phyloP scores from a whole-genome alignment of 2,797 vertebrate species.

The Pygocentrus nattereri region DNA sequence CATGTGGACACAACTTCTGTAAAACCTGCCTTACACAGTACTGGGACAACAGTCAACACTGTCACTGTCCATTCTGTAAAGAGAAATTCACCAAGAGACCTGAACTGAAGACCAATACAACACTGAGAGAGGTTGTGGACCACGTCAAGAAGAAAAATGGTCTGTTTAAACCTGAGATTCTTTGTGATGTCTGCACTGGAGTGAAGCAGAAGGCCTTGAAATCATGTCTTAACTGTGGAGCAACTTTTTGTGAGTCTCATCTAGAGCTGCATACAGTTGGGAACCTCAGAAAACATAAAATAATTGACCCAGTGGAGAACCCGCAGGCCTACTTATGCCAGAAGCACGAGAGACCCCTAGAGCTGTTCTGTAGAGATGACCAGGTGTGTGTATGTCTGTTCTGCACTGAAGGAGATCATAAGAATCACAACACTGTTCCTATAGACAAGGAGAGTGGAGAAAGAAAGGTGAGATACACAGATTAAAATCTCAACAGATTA shows the following conservation, averaged over 20 bases:
- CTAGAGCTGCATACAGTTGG: conserved; percentile 1
- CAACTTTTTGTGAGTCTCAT: background rate
- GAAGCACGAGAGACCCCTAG: conserved; percentile 8
- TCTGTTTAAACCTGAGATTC: background rate
- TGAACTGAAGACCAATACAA: conserved; percentile 20
- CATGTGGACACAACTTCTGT: conserved; percentile 50
- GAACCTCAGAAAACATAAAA: conserved; percentile 5
- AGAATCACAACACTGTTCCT: conserved; percentile 8
- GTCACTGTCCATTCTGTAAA: conserved; percentile 27
- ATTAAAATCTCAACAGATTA: background rate
- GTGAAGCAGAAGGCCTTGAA: conserved; percentile 18
- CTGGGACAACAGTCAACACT: conserved; percentile 21
- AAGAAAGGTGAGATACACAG: background rate
- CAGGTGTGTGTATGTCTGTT: conserved; percentile 17
- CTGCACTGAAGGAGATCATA: conserved; percentile 11
- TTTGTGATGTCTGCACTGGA: conserved; percentile 28
- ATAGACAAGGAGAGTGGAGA: background rate
- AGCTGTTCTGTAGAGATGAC: conserved; percentile 24
- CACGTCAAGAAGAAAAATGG: background rate
- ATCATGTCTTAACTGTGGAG: conserved; percentile 13
- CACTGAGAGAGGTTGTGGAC: conserved; percentile 20
- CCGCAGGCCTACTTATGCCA: conserved; percentile 18
- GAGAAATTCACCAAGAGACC: conserved; percentile 10
- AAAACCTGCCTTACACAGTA: conserved; percentile 35
- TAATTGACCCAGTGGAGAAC: conserved; percentile 17